A percentile compares a stretch with the other conserved stretches of the same genome.
These are phyloP conservation scores for Belgica antarctica DNA, from an alignment of 2,888 invertebrate species.

Conservation along the genomic window DNA sequence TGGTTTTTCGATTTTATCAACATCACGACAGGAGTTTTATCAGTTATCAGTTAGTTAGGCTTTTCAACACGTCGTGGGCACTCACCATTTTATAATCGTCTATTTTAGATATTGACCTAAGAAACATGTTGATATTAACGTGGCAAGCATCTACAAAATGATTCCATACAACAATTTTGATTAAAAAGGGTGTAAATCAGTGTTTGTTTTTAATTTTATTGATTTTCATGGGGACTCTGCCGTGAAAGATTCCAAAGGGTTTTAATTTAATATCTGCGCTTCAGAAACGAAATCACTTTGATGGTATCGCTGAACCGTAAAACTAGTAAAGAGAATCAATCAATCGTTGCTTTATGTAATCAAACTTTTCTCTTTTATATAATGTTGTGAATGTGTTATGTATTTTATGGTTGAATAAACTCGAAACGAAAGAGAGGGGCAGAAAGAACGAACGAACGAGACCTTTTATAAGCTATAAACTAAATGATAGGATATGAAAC, in stretches of 20 bases:
- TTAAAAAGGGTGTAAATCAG: too few species aligned
- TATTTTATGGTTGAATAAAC: conserved; percentile 25
- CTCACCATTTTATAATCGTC: conserved; percentile 99
- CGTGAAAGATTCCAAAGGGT: too few species aligned
- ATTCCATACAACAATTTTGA: background rate
- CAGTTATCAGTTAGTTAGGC: too few species aligned
- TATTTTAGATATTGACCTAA: conserved; percentile 98
- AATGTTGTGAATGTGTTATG: conserved; percentile 28
- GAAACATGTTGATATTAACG: conserved; percentile 92
- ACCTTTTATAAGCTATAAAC: conserved; percentile 36
- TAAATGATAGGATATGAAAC: conserved; percentile 26
- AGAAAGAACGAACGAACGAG: too few species aligned
- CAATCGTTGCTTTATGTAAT: conserved; percentile 9
- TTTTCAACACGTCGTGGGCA: conserved; percentile 51
- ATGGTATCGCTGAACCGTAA: background rate
- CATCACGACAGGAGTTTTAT: too few species aligned
- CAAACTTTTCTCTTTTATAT: conserved; percentile 9
- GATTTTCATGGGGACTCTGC: too few species aligned
- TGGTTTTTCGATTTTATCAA: too few species aligned
- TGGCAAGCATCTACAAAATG: conserved; percentile 71
- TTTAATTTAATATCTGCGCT: background rate
- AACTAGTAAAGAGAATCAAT: conserved; percentile 22
- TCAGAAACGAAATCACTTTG: background rate
- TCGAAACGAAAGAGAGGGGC: conserved; percentile 2
- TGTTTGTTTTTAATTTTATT: too few species aligned